Percentiles rank a stretch among this genome's conserved stretches.
Conservation (phyloP, 92 coral and sea anemone species). For the Blastomussa wellsi region DNA sequence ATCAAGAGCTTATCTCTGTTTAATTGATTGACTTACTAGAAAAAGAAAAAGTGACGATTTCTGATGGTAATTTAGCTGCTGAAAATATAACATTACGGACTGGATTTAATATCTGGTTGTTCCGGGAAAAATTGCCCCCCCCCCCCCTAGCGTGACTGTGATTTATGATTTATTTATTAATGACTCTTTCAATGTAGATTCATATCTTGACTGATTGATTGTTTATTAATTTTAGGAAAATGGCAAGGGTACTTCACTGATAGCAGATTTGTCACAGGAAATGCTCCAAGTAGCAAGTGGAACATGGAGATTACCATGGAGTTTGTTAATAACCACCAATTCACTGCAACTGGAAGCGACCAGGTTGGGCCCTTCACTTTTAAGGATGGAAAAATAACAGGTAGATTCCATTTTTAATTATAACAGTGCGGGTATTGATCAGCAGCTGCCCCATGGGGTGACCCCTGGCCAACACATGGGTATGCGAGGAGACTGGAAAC, state of each 20-base stretch:
- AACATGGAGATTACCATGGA: constrained; percentile 9
- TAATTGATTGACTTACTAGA: constrained; percentile 1
- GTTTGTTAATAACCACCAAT: not conserved
- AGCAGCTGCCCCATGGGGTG: no score
- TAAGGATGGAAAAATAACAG: constrained; percentile 27
- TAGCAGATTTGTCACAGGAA: not conserved
- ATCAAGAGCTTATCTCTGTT: no score
- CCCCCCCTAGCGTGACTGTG: no score
- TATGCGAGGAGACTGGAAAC: no score
- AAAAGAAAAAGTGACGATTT: no score
- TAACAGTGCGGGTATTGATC: no score
- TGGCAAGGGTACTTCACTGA: constrained; percentile 24
- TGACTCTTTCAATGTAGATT: no score
- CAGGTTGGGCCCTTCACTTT: constrained; percentile 9
- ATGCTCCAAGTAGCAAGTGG: constrained; percentile 10
- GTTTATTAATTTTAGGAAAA: not conserved
- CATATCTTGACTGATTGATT: not conserved
- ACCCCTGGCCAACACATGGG: no score
- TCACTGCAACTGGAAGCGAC: constrained; percentile 25
- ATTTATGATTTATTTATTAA: not conserved
- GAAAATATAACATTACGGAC: not conserved
- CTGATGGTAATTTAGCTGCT: no score
- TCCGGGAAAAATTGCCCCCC: no score
- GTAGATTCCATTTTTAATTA: not conserved
- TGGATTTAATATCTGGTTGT: no score